Base-by-base conservation (phyloP, 1,140 invertebrate genomes). In the Parasteatoda tepidariorum region DNA sequence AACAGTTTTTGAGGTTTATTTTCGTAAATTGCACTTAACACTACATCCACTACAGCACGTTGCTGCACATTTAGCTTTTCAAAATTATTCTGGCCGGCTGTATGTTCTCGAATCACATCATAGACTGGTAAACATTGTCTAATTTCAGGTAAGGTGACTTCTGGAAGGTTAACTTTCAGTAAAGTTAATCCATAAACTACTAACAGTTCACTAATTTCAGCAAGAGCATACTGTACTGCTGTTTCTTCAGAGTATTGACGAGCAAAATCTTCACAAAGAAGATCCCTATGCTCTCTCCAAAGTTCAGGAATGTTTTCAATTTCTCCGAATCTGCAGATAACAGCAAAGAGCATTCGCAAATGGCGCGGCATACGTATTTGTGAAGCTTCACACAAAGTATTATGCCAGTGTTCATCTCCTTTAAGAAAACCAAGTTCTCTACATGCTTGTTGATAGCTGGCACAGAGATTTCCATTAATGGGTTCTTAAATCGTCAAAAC, bases 71-170 rank as follows among this genome's bases (percentile, higher is more conserved):
- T 66, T 6, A 66, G 30, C 31, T 66, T 66, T 33, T 66, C 11
- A 26, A 7, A 11, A 22, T 66, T 28, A 28, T 28, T 66, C 31
- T 66, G 7, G 31, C 24, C 62, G 11, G 7, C 31, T 4, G 24
- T 28, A 88, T 68, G 85, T 88, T 48, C 89, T 88, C 62, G 87
- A 88, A 11, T 48, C 88, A n/a, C 88, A 89, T 0, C 84, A 84
- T 1, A 82, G 71, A 31, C 22, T 86, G 41, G 73, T 61, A 11
- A 83, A 18, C 30, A n/a, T n/a, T n/a, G n/a, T n/a, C n/a, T 71
- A 85, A 31, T 74, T 54, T 6, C 30, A 24, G 7, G 87, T 26
- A 85, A 85, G 22, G 22, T 9, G 4, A 33, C 24, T 11, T 5
- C 62, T 13, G 24, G 26, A 30, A 66, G 11, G 9, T 28, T 11